phyloP scores from a whole-genome alignment of 2,797 vertebrate species.

The Amphiprion clarkii region DNA sequence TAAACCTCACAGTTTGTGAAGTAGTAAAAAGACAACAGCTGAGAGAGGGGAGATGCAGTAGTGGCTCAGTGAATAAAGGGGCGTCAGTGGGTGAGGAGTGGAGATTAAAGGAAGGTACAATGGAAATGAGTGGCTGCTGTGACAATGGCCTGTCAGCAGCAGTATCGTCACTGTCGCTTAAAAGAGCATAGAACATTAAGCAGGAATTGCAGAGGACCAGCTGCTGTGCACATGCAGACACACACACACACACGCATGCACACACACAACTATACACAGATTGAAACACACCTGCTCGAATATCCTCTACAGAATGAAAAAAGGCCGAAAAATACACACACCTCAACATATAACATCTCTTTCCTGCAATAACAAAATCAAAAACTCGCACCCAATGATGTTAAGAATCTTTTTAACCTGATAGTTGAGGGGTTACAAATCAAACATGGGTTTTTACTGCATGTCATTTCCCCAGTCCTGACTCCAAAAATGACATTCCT shows the following conservation, averaged over 20 bases:
- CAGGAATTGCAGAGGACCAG: conserved; percentile 16
- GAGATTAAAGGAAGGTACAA: conserved; percentile 57
- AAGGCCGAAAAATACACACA: background rate
- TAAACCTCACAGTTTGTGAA: background rate
- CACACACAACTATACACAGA: background rate
- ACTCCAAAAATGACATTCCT: too few species aligned
- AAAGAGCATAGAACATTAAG: conserved; percentile 59
- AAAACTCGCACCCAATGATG: background rate
- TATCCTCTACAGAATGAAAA: background rate
- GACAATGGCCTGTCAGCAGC: conserved; percentile 58
- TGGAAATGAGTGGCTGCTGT: conserved; percentile 47
- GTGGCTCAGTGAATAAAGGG: conserved; percentile 20
- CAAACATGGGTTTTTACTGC: too few species aligned
- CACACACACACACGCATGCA: conserved; percentile 3
- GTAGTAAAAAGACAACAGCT: background rate
- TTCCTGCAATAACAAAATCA: background rate
- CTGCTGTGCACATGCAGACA: background rate
- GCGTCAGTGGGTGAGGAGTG: conserved; percentile 1
- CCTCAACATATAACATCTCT: background rate
- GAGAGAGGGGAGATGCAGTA: background rate
- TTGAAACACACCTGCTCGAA: background rate
- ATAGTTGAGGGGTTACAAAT: too few species aligned
- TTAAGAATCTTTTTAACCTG: background rate
- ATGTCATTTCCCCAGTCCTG: too few species aligned
- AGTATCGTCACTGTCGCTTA: conserved; percentile 17